Evolutionary conservation across 1,140 invertebrate species (phyloP).

Genomic region (Colletes latitarsis): DNA sequence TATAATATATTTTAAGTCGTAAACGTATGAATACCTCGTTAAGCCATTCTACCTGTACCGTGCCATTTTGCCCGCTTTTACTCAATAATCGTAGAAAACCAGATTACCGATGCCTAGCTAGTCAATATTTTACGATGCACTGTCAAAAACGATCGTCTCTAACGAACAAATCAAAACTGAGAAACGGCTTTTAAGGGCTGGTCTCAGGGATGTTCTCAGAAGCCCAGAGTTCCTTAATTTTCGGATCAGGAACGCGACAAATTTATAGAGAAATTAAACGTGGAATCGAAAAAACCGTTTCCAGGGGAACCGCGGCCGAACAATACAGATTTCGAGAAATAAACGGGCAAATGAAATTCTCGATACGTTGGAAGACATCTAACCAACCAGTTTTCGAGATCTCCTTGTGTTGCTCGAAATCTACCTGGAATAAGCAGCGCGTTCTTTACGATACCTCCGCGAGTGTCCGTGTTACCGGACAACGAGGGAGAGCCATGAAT

Average conservation of each 20-base stretch:
- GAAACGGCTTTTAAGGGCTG: no score
- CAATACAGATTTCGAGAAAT: not conserved
- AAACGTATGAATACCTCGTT: no score
- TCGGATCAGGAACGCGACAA: not conserved
- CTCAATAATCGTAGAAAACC: no score
- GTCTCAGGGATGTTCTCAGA: no score
- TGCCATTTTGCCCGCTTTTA: no score
- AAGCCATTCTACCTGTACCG: no score
- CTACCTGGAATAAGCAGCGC: constrained; percentile 54
- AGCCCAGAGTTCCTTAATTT: no score
- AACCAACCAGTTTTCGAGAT: constrained; percentile 2
- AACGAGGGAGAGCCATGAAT: constrained; percentile 57
- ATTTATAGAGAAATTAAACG: not conserved
- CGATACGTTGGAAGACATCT: not conserved
- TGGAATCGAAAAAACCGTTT: not conserved
- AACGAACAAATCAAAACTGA: no score
- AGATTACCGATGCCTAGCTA: no score
- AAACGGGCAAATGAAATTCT: not conserved
- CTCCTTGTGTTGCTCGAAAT: constrained; percentile 24
- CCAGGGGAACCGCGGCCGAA: not conserved
- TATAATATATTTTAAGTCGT: no score
- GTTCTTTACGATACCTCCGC: constrained; percentile 65
- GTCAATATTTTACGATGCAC: no score
- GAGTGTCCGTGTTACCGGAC: constrained; percentile 46
- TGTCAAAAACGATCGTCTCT: no score